Evolutionary conservation across 2,113 vertebrate genomes (phyloP), one percentile per base, ranked within the genome.

Genomic region (Desmodus rotundus): DNA sequence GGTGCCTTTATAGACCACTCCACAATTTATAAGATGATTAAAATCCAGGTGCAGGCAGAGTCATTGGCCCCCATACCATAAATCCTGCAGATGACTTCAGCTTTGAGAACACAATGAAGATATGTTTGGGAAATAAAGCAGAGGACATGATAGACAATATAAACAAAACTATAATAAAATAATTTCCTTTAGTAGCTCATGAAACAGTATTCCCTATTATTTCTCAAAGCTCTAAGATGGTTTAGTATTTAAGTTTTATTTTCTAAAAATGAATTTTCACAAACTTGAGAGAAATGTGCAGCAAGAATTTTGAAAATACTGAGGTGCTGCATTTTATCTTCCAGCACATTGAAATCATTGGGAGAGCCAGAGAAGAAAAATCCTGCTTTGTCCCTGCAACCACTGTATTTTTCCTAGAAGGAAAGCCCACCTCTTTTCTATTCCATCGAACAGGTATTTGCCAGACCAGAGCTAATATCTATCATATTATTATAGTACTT

Each of bases 81-180:
- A 91, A 87, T 67, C 63, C 33, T 80, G 20, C 22, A 90, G 80
- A 43, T 86, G 63, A 58, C 56, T 92, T 92, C 38, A 50, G 22
- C 31, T 93, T 88, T 7, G 89, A 92, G 28, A 95, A 87, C 22
- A 94, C 31, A 92, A 70, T 81, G 65, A 85, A 93, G 87, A 67
- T 65, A 84, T 16, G 5, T 56, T 61, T 82, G 31, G 45, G 38
- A 76, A 92, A 87, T 52, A 90, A 76, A 36, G 54, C 47, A 72
- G 72, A 85, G 26, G 77, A 56, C 13, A 65, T 94, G 89, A 54
- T 68, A 93, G 85, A 92, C n/a, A 86, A 84, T 56, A 90, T 36
- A 82, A 68, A 89, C 24, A 52, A 77, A 96, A 78, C 20, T 67
- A 91, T 19, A 94, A 73, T 67, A 91, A 15, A 95, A 73, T 86